These are phyloP conservation scores for Poeciliopsis turrubarensis DNA, from an alignment of 2,113 vertebrate genomes.

Conservation along the genomic window DNA sequence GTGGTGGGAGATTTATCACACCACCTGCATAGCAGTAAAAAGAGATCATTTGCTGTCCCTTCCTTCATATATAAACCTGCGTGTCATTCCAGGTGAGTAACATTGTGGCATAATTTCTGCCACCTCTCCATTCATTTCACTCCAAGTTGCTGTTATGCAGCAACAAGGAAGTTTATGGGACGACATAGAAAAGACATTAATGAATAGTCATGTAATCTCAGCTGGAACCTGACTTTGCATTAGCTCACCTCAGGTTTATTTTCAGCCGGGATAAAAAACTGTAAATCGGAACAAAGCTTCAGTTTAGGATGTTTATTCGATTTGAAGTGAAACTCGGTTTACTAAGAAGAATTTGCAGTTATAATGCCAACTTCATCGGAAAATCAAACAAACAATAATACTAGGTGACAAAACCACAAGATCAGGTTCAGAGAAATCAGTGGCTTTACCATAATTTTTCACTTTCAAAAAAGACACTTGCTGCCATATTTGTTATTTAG, in stretches of 20 bases:
- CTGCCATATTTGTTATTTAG: background rate
- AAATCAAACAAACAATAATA: background rate
- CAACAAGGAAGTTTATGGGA: slow-evolving; percentile 25
- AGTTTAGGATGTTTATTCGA: slow-evolving; percentile 16
- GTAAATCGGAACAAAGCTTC: background rate
- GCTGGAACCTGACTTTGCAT: slow-evolving; percentile 3
- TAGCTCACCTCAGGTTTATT: slow-evolving; percentile 4
- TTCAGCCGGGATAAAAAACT: slow-evolving; percentile 12
- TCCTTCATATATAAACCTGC: slow-evolving; percentile 63
- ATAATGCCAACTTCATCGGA: slow-evolving; percentile 41
- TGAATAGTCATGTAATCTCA: slow-evolving; percentile 26
- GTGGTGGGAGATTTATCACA: slow-evolving; percentile 68
- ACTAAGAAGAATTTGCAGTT: slow-evolving; percentile 21
- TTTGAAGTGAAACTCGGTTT: background rate
- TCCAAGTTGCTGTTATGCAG: slow-evolving; percentile 7
- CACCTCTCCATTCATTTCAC: slow-evolving; percentile 12
- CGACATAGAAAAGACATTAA: slow-evolving; percentile 32
- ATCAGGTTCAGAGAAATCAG: background rate
- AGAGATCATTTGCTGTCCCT: slow-evolving; percentile 60
- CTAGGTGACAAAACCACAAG: slow-evolving; percentile 12
- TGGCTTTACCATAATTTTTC: background rate
- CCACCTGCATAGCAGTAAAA: slow-evolving; percentile 73
- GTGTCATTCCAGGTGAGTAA: slow-evolving; percentile 51
- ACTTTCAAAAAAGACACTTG: background rate
- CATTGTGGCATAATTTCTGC: slow-evolving; percentile 46